phyloP scores from a whole-genome alignment of 2,888 invertebrate genomes.

The Stictocephala bisonia region DNA sequence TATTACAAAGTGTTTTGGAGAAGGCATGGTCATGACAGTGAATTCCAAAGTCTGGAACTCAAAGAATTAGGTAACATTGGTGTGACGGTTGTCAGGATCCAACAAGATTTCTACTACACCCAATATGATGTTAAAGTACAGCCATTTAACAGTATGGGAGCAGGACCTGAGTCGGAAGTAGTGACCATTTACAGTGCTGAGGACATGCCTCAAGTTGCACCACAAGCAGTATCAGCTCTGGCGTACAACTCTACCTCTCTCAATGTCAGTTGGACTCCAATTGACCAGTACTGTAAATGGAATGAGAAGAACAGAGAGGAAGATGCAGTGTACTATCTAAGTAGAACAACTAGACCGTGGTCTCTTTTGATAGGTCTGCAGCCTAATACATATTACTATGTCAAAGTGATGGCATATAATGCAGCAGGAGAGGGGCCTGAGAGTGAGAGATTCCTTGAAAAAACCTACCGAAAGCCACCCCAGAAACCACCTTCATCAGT shows the following conservation, averaged over 20 bases:
- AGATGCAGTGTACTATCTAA: slow-evolving; percentile 85
- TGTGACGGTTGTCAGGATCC: slow-evolving; percentile 81
- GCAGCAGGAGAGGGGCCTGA: slow-evolving; percentile 96
- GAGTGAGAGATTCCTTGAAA: slow-evolving; percentile 88
- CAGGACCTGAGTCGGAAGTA: slow-evolving; percentile 83
- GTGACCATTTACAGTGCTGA: slow-evolving; percentile 86
- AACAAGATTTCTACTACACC: slow-evolving; percentile 80
- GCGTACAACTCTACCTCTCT: slow-evolving; percentile 93
- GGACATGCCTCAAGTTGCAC: slow-evolving; percentile 92
- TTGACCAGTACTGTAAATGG: slow-evolving; percentile 90
- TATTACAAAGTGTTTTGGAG: slow-evolving; percentile 93
- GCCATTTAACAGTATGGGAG: slow-evolving; percentile 82
- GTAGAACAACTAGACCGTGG: slow-evolving; percentile 84
- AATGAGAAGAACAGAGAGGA: slow-evolving; percentile 79
- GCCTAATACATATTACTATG: slow-evolving; percentile 92
- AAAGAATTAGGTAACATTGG: slow-evolving; percentile 81
- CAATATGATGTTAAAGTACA: slow-evolving; percentile 87
- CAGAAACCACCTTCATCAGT: slow-evolving; percentile 96
- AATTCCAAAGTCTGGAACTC: slow-evolving; percentile 79
- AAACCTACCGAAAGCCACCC: slow-evolving; percentile 91
- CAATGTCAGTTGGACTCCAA: slow-evolving; percentile 90
- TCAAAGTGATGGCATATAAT: slow-evolving; percentile 97
- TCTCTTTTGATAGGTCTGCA: slow-evolving; percentile 93
- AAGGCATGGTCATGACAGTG: slow-evolving; percentile 75
- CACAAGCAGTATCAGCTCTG: slow-evolving; percentile 80